Percentiles rank a stretch among this genome's conserved stretches.
phyloP scores from a whole-genome alignment of 2,113 vertebrate genomes.

The Cyprinodon brontotheroides region DNA sequence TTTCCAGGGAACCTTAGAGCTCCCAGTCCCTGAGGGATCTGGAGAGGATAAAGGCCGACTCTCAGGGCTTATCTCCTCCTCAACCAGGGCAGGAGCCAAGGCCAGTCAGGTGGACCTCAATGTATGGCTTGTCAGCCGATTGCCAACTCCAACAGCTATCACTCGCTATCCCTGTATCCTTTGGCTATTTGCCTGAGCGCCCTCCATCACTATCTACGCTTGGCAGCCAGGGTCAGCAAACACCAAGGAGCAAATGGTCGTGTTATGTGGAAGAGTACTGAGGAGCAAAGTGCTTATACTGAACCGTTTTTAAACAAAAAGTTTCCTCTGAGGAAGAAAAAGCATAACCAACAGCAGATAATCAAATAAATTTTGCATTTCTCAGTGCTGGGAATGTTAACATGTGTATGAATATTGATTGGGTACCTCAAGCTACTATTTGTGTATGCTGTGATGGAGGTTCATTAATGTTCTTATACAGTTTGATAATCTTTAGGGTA shows the following conservation, averaged over 20 bases:
- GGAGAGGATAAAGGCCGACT: slow-evolving; percentile 49
- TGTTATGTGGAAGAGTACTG: slow-evolving; percentile 12
- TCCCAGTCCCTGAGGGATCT: slow-evolving; percentile 35
- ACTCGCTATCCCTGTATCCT: slow-evolving; percentile 25
- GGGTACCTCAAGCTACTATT: slow-evolving; percentile 63
- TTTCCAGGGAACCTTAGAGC: slow-evolving; percentile 43
- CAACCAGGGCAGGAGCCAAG: slow-evolving; percentile 44
- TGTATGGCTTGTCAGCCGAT: slow-evolving; percentile 35
- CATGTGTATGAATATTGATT: slow-evolving; percentile 45
- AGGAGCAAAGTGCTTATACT: slow-evolving; percentile 3
- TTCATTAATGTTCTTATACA: slow-evolving; percentile 66
- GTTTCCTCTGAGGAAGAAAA: slow-evolving; percentile 15
- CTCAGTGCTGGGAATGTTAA: slow-evolving; percentile 48
- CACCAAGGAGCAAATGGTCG: slow-evolving; percentile 32
- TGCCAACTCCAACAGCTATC: slow-evolving; percentile 34
- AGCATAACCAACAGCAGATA: slow-evolving; percentile 41
- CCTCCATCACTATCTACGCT: slow-evolving; percentile 52
- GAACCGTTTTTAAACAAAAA: not conserved
- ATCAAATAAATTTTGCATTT: slow-evolving; percentile 63
- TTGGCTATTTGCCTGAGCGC: slow-evolving; percentile 14
- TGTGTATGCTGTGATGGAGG: slow-evolving; percentile 48
- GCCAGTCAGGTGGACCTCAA: slow-evolving; percentile 67
- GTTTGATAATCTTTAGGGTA: slow-evolving; percentile 57
- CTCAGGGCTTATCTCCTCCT: slow-evolving; percentile 68
- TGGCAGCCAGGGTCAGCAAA: slow-evolving; percentile 36